Evolutionary conservation across 2,888 invertebrate species (phyloP), one percentile per base, ranked within the genome.

Genomic region (Mythimna impura): DNA sequence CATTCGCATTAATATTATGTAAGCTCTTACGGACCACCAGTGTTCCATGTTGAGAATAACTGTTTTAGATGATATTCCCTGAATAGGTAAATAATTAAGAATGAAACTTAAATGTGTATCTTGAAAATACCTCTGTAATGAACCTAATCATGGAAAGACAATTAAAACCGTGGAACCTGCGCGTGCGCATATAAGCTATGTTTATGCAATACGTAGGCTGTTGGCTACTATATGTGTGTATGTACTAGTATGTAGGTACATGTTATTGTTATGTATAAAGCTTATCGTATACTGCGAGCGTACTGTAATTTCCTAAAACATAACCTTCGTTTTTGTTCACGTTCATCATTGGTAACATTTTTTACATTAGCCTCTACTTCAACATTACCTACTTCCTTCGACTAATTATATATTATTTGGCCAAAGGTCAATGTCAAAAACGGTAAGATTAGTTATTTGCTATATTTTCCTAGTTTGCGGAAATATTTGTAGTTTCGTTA

Each of bases 371-470:
- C 66, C 69, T 77, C 74, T 70, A 62, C 9, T 22, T 64, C 25
- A 50, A 47, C 25, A 66, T 58, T 83, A 76, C 68, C 36, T 52
- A 71, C 69, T 86, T 81, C 84, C 81, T 78, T 65, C 68, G 22
- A 47, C 55, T 64, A 70, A 76, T 81, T 54, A 61, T 78, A 58
- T 77, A 54, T 71, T 77, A 54, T 71, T 67, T 66, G 71, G 73
- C 63, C 82, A 83, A 85, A 83, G 86, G 73, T 82, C 87, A 87
- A 81, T 82, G 81, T 75, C 78, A 70, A 54, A 66, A 47, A 9
- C 52, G 36, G 71, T 80, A 60, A 65, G 66, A 50, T 65, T 65
- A 50, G 63, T 67, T 78, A 61, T 67, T 70, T 36, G 50, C 43
- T 47, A 47, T 65, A 57, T 54, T 68, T 67, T 65, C 71, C 87